Evolutionary conservation across 35 echinoderm and acorn worm genomes (phyloP).

Genomic region (Ophiothrix spiculata): DNA sequence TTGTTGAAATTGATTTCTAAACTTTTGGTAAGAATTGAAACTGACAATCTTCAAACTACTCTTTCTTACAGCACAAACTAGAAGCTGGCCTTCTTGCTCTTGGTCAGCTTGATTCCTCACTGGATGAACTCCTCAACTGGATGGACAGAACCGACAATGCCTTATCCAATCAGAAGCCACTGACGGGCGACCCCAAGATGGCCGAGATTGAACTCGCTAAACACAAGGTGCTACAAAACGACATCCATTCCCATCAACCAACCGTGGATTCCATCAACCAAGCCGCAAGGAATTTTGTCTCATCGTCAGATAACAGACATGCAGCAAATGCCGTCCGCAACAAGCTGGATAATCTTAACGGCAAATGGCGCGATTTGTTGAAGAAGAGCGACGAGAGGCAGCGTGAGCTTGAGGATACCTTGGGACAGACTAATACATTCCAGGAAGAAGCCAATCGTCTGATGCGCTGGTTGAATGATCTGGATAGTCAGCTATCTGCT

Average conservation of each 20-base stretch:
- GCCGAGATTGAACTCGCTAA: conserved; percentile 90
- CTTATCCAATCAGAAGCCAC: conserved; percentile 59
- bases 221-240: conserved; percentile 93
- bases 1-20: no score
- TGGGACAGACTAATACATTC: conserved; percentile 84
- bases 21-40: no score
- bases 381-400: conserved; percentile 74
- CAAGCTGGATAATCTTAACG: conserved; percentile 90
- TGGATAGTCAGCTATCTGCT: conserved; percentile 67
- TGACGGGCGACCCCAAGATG: conserved; percentile 71
- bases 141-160: conserved; percentile 74
- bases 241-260: conserved; percentile 78
- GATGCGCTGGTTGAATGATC: conserved; percentile 61
- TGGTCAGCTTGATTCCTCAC: conserved; percentile 76
- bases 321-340: conserved; percentile 60
- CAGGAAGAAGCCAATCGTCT: conserved; percentile 71
- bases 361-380: conserved; percentile 64
- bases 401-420: conserved; percentile 68
- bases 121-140: conserved; percentile 92
- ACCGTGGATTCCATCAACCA: conserved; percentile 82
- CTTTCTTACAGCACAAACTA: conserved; percentile 90
- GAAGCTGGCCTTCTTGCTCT: conserved; percentile 84
- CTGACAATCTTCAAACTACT: no score
- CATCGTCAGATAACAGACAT: conserved; percentile 77
- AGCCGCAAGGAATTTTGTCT: conserved; percentile 64